Base-by-base conservation (phyloP, 2,888 invertebrate genomes). In the Prosapia bicincta region DNA sequence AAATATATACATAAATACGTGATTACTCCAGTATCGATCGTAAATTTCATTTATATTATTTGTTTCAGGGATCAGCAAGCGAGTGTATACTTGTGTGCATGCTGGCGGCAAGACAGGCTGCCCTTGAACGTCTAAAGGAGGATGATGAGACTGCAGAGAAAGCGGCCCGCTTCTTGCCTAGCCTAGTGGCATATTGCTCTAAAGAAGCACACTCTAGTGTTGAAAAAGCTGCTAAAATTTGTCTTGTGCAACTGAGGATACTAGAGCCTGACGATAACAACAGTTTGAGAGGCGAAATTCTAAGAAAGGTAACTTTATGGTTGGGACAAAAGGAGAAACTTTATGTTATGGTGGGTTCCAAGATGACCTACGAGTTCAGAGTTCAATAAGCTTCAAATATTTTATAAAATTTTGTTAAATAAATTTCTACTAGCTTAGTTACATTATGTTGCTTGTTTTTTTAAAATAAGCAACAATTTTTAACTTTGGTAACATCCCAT, bases 81-180 rank as follows among this genome's bases (percentile, higher is more conserved):
- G 95, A 95, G 83, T 93, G 93, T 83, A 90, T 94, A 10, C 85
- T 95, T 3, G 93, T 94, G 9, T 89, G 90, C 26, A 89, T 95
- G 87, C 85, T 95, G 24, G 93, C 94, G 0, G 94, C 94, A 0
- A 86, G 94, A 67, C 89, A 89, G 10, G 89, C 91, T 78, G 90
- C 91, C n/a, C 91, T 93, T 70, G 87, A 88, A 77, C 86, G 88
- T 78, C 84, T 93, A n/a, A 91, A 91, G 82, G 86, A 87, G 26
- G 85, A 85, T 66, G 84, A 85, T 72, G 82, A 80, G 9, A 85
- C 86, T 26, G 86, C 86, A 9, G 86, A 86, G 69, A 83, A 81
- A 72, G 88, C 86, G 71, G 85, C 86, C 76, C 94, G 89, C 3
- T 90, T 93, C 80, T 85, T 95, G 32, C 92, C 94, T 1, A 90